Base-by-base conservation (phyloP, 2,888 invertebrate species). In the Petrophora chlorosata region DNA sequence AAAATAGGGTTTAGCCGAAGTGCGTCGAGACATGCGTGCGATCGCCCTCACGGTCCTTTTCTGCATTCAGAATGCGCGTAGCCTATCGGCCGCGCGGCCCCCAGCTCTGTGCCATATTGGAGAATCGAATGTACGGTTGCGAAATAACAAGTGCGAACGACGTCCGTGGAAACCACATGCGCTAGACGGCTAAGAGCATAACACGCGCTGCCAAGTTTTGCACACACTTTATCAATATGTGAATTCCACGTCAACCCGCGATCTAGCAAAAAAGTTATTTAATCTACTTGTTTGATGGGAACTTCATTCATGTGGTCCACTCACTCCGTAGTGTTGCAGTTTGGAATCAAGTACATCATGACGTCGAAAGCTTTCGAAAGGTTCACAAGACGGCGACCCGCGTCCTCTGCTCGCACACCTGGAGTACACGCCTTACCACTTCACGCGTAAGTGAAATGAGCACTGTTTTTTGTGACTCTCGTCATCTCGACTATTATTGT, bases 91-190 rank as follows among this genome's bases (percentile, higher is more conserved):
- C 2, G 35, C 35, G 8, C 14, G 12, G 4, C 35, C 35, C 22
- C 35, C 23, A 35, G 12, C 25, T 36, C 35, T 5, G 35, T 17
- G n/a, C 35, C 35, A 14, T 35, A 35, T 12, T 23, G 35, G 3
- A 35, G 23, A 0, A 35, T 13, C n/a, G 35, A 23, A 8, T 35
- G 35, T n/a, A 35, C 23, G 5, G 23, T 35, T 9, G 35, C 35
- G 8, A 35, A 35, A n/a, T 35, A 35, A 14, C 35, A 35, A 10
- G 35, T 35, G 7, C 28, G 30, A 3, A 30, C 30, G n/a, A 30
- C 15, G 15, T 30, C 15, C 15, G 30, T 4, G 5, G 30, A 15
- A 5, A 29, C 28, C 28, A 29, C 28, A 13, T 14, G 28, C 13
- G 13, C 13, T 5, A 29, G 28, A 5, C 30, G 15, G 5, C 9